A percentile compares a stretch with the other conserved stretches of the same genome.
Conservation (phyloP, 2,888 invertebrate genomes). For the Synergus gifuensis region DNA sequence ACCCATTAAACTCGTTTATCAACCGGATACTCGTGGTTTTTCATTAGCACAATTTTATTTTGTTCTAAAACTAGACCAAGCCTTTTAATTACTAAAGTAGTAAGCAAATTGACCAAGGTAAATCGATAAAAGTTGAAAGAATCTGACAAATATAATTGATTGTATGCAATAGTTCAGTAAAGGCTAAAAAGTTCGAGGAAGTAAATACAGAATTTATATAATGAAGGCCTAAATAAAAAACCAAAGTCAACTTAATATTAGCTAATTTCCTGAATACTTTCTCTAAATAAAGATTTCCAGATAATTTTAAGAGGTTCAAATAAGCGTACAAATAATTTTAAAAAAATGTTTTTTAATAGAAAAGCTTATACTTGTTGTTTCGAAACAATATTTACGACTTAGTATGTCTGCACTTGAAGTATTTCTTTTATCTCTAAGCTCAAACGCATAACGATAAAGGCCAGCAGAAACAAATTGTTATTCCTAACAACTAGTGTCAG, state of each 20-base stretch:
- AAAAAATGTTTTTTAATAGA: not conserved
- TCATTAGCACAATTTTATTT: not conserved
- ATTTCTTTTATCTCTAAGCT: constrained; percentile 24
- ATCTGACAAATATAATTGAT: not conserved
- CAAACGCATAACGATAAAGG: constrained; percentile 9
- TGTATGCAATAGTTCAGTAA: not conserved
- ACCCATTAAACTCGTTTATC: not conserved
- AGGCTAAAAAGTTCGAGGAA: not conserved
- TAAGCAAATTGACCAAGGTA: too few relatives aligned
- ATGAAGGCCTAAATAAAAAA: not conserved
- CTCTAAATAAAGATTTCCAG: not conserved
- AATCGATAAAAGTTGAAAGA: too few relatives aligned
- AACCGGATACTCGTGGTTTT: not conserved
- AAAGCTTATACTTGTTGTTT: not conserved
- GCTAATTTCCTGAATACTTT: not conserved
- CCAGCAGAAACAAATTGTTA: constrained; percentile 7
- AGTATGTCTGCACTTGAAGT: constrained; percentile 8
- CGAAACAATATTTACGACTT: not conserved
- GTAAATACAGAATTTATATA: not conserved
- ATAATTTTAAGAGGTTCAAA: not conserved
- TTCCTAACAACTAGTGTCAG: constrained; percentile 1
- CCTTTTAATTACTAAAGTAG: not conserved
- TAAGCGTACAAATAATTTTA: not conserved
- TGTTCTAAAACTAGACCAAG: not conserved
- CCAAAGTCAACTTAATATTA: too few relatives aligned